Evolutionary conservation across 2,888 invertebrate genomes (phyloP).

Genomic region (Hetaerina titia): DNA sequence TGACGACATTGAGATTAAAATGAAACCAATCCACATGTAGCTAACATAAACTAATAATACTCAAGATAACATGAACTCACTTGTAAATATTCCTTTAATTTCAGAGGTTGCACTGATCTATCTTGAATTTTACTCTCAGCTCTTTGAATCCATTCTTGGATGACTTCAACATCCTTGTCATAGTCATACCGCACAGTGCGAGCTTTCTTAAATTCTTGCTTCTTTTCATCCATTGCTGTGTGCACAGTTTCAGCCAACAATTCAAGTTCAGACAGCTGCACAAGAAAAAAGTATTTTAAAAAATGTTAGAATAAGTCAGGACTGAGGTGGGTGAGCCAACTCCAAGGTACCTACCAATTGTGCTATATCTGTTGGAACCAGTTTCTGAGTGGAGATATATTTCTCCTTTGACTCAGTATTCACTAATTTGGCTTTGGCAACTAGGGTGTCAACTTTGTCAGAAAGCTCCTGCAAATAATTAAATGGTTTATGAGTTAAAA

Average conservation of each 20-base stretch:
- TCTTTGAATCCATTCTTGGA: constrained; percentile 90
- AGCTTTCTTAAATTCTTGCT: constrained; percentile 92
- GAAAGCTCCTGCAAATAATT: constrained; percentile 77
- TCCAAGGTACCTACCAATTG: constrained; percentile 77
- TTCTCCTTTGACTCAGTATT: constrained; percentile 79
- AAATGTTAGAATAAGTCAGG: neutral
- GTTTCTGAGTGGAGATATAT: constrained; percentile 82
- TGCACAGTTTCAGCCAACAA: constrained; percentile 88
- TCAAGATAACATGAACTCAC: constrained; percentile 72
- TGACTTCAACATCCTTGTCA: constrained; percentile 87
- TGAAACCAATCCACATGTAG: neutral
- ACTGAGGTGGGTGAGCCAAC: neutral
- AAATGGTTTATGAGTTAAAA: neutral
- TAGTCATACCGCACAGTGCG: constrained; percentile 90
- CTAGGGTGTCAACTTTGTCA: constrained; percentile 80
- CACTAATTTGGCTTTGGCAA: constrained; percentile 78
- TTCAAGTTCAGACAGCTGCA: constrained; percentile 88
- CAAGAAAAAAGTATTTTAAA: neutral
- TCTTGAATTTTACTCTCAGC: constrained; percentile 92
- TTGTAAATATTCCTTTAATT: constrained; percentile 87
- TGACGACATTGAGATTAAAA: constrained; percentile 34
- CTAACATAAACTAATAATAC: neutral
- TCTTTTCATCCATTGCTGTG: constrained; percentile 92
- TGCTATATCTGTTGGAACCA: constrained; percentile 86
- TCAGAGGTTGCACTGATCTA: constrained; percentile 86